Conservation (phyloP, 2,113 vertebrate species). For the Ochotona princeps region DNA sequence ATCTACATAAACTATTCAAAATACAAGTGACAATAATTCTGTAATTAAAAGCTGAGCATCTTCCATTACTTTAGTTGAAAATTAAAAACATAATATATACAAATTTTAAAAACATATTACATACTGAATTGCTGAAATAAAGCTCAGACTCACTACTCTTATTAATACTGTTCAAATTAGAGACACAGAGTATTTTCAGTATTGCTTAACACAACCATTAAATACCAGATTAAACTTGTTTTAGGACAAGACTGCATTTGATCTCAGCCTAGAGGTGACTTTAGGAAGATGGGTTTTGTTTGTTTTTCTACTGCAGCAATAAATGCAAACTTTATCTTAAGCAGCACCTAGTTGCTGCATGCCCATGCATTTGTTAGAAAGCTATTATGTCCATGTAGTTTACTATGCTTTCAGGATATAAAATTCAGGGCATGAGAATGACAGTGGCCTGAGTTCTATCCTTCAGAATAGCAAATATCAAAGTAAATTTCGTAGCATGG, state of each 20-base stretch:
- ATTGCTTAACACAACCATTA: background rate
- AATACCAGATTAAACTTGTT: background rate
- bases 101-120: background rate
- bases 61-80: background rate
- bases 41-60: background rate
- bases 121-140: conserved; percentile 27
- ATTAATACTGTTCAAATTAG: background rate
- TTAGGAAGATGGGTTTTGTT: too few relatives aligned
- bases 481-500: background rate
- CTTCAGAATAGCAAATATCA: background rate
- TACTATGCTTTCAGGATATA: background rate
- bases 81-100: background rate
- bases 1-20: conserved; percentile 4
- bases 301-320: background rate
- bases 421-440: background rate
- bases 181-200: background rate
- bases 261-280: background rate
- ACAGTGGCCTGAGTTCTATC: background rate
- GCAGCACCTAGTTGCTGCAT: background rate
- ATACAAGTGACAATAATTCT: background rate
- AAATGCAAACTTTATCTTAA: background rate
- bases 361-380: background rate
- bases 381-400: background rate
- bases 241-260: background rate
- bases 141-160: background rate